These are phyloP conservation scores for Odobenus rosmarus DNA, from an alignment of 2,113 vertebrate genomes.

Conservation along the genomic window DNA sequence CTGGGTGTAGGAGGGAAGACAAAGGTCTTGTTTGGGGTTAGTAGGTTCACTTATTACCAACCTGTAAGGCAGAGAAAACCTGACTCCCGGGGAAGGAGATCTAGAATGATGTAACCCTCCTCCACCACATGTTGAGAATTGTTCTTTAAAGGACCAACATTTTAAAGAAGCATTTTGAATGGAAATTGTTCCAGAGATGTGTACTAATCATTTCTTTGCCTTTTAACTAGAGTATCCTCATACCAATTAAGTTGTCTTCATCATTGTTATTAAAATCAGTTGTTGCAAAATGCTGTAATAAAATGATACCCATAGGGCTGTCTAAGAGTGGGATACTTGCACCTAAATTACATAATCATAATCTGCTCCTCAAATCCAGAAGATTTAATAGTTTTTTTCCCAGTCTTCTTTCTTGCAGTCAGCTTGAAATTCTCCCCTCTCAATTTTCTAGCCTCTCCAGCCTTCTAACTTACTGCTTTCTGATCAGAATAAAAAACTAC, in stretches of 20 bases:
- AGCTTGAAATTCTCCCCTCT: not conserved
- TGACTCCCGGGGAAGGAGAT: not conserved
- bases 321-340: conserved; percentile 7
- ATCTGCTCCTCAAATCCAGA: not conserved
- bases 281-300: conserved; percentile 44
- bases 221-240: conserved; percentile 36
- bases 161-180: conserved; percentile 46
- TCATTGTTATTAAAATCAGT: conserved; percentile 48
- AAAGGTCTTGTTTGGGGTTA: not conserved
- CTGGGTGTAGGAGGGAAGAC: not conserved
- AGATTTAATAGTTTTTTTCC: not conserved
- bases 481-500: not conserved
- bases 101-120: not conserved
- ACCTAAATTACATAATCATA: not conserved
- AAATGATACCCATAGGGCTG: not conserved
- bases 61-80: not conserved
- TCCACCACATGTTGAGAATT: not conserved
- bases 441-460: not conserved
- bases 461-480: not conserved
- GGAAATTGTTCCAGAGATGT: conserved; percentile 26
- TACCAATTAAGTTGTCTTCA: conserved; percentile 47
- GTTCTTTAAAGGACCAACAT: not conserved
- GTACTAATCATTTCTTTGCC: conserved; percentile 43
- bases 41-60: not conserved
- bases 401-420: not conserved